Conservation (phyloP, 2,797 vertebrate species). For the Cossypha dichroa region DNA sequence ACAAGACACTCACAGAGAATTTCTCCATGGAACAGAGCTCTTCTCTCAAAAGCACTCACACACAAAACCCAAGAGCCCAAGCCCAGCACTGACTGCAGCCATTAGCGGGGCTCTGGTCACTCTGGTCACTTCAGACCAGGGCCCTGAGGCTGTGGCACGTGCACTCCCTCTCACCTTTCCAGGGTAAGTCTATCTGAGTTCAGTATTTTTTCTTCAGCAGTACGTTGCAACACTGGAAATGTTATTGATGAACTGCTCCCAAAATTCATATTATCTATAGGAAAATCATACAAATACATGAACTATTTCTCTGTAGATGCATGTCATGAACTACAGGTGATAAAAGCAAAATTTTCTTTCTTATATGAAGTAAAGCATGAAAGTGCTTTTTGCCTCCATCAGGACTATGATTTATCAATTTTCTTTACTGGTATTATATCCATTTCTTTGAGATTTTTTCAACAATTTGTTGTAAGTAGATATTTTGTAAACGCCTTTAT, state of each 20-base stretch:
- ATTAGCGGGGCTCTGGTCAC: neutral
- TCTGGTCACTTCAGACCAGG: neutral
- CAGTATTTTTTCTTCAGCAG: conserved; percentile 78
- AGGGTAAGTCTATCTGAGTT: conserved; percentile 85
- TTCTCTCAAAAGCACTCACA: neutral
- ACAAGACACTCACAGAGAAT: neutral
- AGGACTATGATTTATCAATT: neutral
- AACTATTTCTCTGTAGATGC: neutral
- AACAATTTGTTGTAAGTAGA: neutral
- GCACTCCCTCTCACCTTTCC: conserved; percentile 80
- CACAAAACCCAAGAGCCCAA: neutral
- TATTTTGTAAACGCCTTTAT: neutral
- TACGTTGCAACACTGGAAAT: conserved; percentile 76
- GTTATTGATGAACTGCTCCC: conserved; percentile 74
- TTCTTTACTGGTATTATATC: neutral
- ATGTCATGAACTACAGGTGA: neutral
- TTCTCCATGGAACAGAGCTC: neutral
- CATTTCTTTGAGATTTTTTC: neutral
- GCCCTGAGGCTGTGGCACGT: rapidly evolving
- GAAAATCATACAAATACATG: neutral
- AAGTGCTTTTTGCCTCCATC: neutral
- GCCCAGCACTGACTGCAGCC: neutral
- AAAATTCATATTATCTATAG: conserved; percentile 65
- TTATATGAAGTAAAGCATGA: neutral
- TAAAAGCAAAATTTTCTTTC: neutral